Conservation (phyloP, 1,140 invertebrate genomes). For the Drosophila bifasciata region DNA sequence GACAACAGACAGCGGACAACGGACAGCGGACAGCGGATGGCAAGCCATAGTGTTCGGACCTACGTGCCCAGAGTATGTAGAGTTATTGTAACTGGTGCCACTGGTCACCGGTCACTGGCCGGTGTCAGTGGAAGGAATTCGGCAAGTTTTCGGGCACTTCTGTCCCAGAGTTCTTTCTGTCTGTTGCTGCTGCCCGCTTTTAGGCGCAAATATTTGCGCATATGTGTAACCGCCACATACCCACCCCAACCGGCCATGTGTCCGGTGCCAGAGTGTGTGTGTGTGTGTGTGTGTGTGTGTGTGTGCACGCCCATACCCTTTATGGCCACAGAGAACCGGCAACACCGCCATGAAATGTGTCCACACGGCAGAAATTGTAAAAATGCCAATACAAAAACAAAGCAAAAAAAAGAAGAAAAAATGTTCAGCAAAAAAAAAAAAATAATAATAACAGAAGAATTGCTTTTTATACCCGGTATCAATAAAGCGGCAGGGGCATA, state of each 20-base stretch:
- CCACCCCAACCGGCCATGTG: not conserved
- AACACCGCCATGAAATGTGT: constrained; percentile 32
- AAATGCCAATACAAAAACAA: constrained; percentile 42
- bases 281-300: not conserved
- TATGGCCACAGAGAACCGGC: constrained; percentile 22
- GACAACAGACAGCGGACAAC: constrained; percentile 1
- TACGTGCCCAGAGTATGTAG: constrained; percentile 40
- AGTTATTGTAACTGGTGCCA: constrained; percentile 9
- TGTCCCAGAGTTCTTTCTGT: constrained; percentile 14
- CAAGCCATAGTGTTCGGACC: no score
- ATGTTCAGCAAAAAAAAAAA: not conserved
- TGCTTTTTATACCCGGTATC: not conserved
- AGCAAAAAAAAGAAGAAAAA: constrained; percentile 4
- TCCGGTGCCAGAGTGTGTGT: not conserved
- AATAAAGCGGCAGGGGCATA: no score
- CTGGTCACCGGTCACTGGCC: not conserved
- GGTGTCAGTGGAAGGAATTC: constrained; percentile 24
- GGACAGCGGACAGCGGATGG: not conserved
- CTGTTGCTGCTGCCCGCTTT: constrained; percentile 53
- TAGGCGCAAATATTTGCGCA: constrained; percentile 70
- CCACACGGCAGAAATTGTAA: constrained; percentile 33
- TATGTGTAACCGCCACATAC: constrained; percentile 1
- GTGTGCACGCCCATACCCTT: constrained; percentile 36
- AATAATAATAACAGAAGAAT: constrained; percentile 4
- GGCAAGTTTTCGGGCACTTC: constrained; percentile 13